Evolutionary conservation across 2,113 vertebrate genomes (phyloP).

Genomic region (Aix galericulata): DNA sequence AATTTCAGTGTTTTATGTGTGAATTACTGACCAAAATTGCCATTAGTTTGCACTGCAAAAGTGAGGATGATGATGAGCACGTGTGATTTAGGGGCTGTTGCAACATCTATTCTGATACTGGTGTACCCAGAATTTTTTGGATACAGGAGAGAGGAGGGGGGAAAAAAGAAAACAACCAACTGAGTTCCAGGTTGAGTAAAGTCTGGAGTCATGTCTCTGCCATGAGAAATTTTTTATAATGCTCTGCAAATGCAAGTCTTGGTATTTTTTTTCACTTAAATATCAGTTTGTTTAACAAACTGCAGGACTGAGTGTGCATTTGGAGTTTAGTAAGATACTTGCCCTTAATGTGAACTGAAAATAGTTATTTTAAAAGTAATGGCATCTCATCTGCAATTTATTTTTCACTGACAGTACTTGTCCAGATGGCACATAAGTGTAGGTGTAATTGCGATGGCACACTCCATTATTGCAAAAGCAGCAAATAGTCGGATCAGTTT

Average conservation of each 20-base stretch:
- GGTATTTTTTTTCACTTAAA: conserved; percentile 7
- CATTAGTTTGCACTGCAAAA: neutral
- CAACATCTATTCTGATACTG: neutral
- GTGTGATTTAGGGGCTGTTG: neutral
- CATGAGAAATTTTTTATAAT: neutral
- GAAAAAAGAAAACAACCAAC: neutral
- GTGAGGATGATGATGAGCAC: neutral
- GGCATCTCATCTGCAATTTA: neutral
- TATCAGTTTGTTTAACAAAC: neutral
- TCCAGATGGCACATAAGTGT: conserved; percentile 9
- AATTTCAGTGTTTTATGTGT: neutral
- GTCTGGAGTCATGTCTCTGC: neutral
- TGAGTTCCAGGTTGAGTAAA: neutral
- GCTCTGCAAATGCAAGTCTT: neutral
- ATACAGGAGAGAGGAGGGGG: neutral
- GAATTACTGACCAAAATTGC: neutral
- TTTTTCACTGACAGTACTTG: conserved; percentile 27
- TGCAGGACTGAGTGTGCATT: neutral
- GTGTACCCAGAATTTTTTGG: neutral
- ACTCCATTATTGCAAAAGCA: neutral
- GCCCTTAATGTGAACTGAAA: neutral
- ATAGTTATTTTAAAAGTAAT: neutral
- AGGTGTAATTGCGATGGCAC: neutral
- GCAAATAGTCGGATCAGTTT: neutral
- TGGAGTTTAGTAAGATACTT: neutral